Base-by-base conservation (phyloP, 2,113 vertebrate species). In the Tauraco erythrolophus region DNA sequence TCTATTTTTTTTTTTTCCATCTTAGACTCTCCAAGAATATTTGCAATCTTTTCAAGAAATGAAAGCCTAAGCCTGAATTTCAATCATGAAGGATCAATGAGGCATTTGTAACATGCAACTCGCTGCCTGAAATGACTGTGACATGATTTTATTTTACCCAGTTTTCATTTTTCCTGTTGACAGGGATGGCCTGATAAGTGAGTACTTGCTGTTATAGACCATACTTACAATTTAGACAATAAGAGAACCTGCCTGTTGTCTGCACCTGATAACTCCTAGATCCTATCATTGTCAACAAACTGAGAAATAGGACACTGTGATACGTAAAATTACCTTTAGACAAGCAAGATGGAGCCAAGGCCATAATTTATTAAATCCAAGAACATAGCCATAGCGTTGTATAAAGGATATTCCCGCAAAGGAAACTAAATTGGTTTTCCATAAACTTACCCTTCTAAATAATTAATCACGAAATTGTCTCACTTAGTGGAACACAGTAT, bases 81-180 rank as follows among this genome's bases (percentile, higher is more conserved):
- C 48, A 76, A 1, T 45, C 2, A 1, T n/a, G 91, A 92, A 70
- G 45, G 83, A 95, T 95, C 88, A 92, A 37, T 5, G 31, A 84
- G 43, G 84, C 17, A n/a, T 68, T 48, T n/a, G 39, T 30, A 87
- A 86, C 46, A 28, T 4, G 39, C 35, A 65, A 13, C 74, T 64
- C 11, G 14, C 80, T 89, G 74, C 69, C 87, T 22, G 39, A 68
- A 94, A 53, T 54, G 80, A 71, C 91, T 89, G 35, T 27, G 60
- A 75, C 43, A n/a, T 46, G 74, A 66, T 75, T 92, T 94, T 68
- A 43, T 72, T 92, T 91, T 22, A 70, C 53, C 7, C 19, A 27
- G 45, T 78, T 89, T 84, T 92, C 88, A 91, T 91, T 91, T 91
- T 65, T 94, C 53, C 89, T 31, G 10, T 72, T 91, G 92, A 87